A percentile compares a stretch with the other conserved stretches of the same genome.
Conservation (phyloP, 1,140 invertebrate species). For the Octopus sinensis region DNA sequence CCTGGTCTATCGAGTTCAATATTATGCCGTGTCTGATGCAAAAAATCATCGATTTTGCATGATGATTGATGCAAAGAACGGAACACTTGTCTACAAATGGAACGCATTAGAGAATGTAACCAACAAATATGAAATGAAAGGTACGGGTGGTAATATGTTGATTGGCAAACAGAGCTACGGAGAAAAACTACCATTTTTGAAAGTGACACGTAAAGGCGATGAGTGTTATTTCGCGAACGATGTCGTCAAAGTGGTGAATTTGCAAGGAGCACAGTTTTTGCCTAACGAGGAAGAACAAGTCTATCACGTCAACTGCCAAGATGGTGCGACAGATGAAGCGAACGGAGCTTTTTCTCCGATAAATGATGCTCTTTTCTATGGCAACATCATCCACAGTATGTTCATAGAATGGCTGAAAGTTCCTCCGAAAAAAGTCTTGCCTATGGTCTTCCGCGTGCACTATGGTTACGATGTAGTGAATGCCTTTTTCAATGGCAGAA, state of each 20-base stretch:
- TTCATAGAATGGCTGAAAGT: conserved; percentile 28
- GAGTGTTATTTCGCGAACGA: conserved; percentile 32
- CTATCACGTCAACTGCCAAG: conserved; percentile 22
- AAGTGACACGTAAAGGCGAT: conserved; percentile 17
- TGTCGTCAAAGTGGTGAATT: conserved; percentile 34
- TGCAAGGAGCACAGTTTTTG: conserved; percentile 13
- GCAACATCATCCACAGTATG: conserved; percentile 26
- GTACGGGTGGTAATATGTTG: conserved; percentile 33
- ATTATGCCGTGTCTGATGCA: background rate
- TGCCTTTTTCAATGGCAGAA: conserved; percentile 23
- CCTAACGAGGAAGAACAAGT: conserved; percentile 20
- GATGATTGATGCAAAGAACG: conserved; percentile 30
- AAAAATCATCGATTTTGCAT: conserved; percentile 20
- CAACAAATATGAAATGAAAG: conserved; percentile 19
- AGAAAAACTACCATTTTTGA: conserved; percentile 23
- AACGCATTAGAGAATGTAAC: conserved; percentile 21
- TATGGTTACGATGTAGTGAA: conserved; percentile 25
- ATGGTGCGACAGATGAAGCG: conserved; percentile 23
- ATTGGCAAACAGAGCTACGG: conserved; percentile 33
- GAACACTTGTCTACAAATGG: conserved; percentile 23
- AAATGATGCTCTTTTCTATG: conserved; percentile 32
- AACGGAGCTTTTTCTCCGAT: conserved; percentile 35
- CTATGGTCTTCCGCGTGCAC: conserved; percentile 32
- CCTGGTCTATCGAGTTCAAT: conserved; percentile 24
- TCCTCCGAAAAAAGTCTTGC: conserved; percentile 13